Evolutionary conservation across 2,888 invertebrate genomes (phyloP), one percentile per base, ranked within the genome.

Genomic region (Tryphoninae sp.): DNA sequence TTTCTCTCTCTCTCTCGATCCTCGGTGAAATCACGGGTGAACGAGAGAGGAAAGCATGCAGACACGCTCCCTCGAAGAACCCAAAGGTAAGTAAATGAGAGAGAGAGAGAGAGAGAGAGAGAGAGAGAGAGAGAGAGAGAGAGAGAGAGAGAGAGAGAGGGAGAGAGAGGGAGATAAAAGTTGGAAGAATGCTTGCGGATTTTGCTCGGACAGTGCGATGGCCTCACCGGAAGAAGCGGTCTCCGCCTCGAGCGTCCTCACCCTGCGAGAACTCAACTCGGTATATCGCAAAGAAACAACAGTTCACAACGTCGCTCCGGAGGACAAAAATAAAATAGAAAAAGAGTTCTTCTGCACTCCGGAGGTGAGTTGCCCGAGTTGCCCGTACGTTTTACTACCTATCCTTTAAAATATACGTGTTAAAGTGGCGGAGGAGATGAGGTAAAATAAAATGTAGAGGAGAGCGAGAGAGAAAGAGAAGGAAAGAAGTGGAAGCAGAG

Each of bases 401-500:
- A 23, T 19, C 9, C 45, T 58, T 78, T 78, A 77, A 58, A 51
- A 61, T 33, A n/a, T 61, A 62, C 42, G 40, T 23, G 53, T 42
- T 62, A 16, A 58, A 55, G 22, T 13, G 45, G 33, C 62, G 45
- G 64, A 74, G 64, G 69, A 65, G 77, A 83, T 80, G 78, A 79
- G 81, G 80, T 65, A 58, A 80, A 61, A 64, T 22, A 68, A 64
- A 33, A 22, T 49, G 33, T 23, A 19, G 68, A 33, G 62, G 45
- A 51, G 33, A 51, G 19, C 55, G 40, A 33, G 49, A 76, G 40
- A 53, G 76, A 64, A 64, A 62, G 64, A 76, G 71, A 64, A 64
- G 53, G 59, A 84, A 74, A 74, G 82, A 78, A 83, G 84, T 76
- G 26, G 77, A 40, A 76, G 73, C 61, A 68, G 84, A 83, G 86